A percentile compares a stretch with the other conserved stretches of the same genome.
Conservation (phyloP, 2,113 vertebrate species). For the Hydrolagus affinis region DNA sequence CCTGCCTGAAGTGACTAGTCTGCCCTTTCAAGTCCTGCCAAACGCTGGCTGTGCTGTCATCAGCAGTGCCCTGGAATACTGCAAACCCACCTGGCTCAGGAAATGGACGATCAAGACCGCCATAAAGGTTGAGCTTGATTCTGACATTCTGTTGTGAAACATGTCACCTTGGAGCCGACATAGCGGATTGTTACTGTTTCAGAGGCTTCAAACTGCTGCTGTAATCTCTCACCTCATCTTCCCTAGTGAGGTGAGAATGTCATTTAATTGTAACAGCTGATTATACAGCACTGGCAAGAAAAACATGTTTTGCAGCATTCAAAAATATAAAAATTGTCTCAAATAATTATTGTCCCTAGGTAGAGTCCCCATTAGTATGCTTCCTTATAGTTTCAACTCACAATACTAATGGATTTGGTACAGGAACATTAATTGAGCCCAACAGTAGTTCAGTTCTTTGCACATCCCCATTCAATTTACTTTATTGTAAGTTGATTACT, state of each 20-base stretch:
- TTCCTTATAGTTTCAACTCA: slow-evolving; percentile 35
- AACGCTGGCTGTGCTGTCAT: too few species aligned
- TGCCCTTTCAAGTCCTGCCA: too few species aligned
- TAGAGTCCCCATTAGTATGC: slow-evolving; percentile 34
- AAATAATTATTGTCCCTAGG: slow-evolving; percentile 36
- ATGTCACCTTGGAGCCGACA: too few species aligned
- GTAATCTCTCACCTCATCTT: not conserved
- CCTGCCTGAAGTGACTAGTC: too few species aligned
- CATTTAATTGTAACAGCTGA: not conserved
- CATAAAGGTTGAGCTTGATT: too few species aligned
- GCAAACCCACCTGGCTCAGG: too few species aligned
- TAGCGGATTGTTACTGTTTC: not conserved
- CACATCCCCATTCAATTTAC: slow-evolving; percentile 37
- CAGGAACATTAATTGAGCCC: slow-evolving; percentile 36
- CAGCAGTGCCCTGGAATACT: too few species aligned
- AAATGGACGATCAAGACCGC: too few species aligned
- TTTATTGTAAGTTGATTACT: slow-evolving; percentile 50
- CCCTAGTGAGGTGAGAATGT: not conserved
- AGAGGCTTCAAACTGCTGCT: not conserved
- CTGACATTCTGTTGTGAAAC: too few species aligned
- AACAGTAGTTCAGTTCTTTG: slow-evolving; percentile 39
- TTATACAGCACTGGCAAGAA: not conserved
- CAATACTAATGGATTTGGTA: slow-evolving; percentile 40
- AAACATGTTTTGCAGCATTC: not conserved
- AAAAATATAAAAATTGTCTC: slow-evolving; percentile 37